Base-by-base conservation (phyloP, 2,888 invertebrate species). In the Agonopterix arenella region DNA sequence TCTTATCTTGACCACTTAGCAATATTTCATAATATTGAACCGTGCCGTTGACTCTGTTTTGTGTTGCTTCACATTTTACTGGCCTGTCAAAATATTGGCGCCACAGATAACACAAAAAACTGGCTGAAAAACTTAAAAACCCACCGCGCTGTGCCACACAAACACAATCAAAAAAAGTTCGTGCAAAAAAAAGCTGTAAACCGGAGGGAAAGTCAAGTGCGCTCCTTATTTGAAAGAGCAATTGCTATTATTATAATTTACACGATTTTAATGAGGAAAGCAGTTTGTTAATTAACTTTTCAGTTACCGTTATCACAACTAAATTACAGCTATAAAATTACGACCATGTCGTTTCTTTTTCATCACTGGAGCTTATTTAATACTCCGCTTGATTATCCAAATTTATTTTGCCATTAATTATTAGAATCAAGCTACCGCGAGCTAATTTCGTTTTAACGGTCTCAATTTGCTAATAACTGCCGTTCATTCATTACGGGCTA, bases 1-100 rank as follows among this genome's bases (percentile, higher is more conserved):
- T 62, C 68, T 80, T 84, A 83, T 81, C 83, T 76, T 69, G 64
- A 67, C 76, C 82, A 80, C 82, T 83, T 82, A 81, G 70, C 70
- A 61, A 68, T 74, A 76, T 81, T 83, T 83, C 81, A 76, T 71
- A 79, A 78, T 74, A 76, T 74, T 72, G 64, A 68, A 70, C 68
- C 71, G 53, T 57, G 57, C 57, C 48, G 3, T 43, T 36, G 62
- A 47, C 69, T 72, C 80, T 81, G 83, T 69, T 75, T 69, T 71
- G 64, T 74, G 75, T 82, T 71, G 60, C 65, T 66, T 64, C 61
- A 62, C 46, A 42, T 45, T 38, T 44, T 61, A 62, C 11, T 55
- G 47, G 62, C 62, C 70, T 75, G 79, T 79, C 80, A 81, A 76
- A 80, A 80, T 75, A 76, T 80, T 78, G 81, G 79, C 79, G 80